Evolutionary conservation across 1,140 invertebrate species (phyloP).

Genomic region (Ephestia elutella): DNA sequence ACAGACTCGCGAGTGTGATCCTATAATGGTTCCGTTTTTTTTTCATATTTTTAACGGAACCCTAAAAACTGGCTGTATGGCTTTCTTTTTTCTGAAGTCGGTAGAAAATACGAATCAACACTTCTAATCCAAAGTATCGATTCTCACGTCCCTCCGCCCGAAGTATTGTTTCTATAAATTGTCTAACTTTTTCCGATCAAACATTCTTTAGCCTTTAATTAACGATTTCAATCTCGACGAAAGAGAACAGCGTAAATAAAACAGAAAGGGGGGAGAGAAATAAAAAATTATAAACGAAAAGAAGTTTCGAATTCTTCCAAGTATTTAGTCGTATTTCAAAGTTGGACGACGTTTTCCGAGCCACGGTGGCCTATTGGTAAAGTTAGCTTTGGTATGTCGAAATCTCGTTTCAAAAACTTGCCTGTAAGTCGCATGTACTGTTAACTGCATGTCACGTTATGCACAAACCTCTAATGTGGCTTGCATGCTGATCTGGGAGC

Average conservation of each 20-base stretch:
- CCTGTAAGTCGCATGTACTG: background rate
- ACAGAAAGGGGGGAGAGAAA: conserved; percentile 5
- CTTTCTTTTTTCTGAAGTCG: too few relatives aligned
- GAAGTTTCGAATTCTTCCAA: conserved; percentile 11
- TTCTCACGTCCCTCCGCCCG: too few relatives aligned
- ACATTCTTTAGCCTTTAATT: conserved; percentile 12
- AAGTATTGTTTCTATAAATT: background rate
- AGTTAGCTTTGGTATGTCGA: conserved; percentile 7
- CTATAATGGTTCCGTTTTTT: too few relatives aligned
- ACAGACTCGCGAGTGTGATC: too few relatives aligned
- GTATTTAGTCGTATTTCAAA: conserved; percentile 7
- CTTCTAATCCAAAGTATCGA: too few relatives aligned
- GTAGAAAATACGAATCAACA: too few relatives aligned
- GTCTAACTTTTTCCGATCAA: conserved; percentile 9
- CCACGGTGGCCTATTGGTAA: conserved; percentile 4
- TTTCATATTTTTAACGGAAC: too few relatives aligned
- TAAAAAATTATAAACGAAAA: conserved; percentile 7
- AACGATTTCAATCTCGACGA: conserved; percentile 10
- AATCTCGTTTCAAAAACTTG: conserved; percentile 7
- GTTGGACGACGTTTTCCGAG: conserved; percentile 4
- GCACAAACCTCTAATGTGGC: too few relatives aligned
- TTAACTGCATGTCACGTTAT: too few relatives aligned
- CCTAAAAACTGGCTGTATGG: too few relatives aligned
- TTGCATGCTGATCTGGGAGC: too few relatives aligned
- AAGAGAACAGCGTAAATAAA: conserved; percentile 9